Evolutionary conservation across 2,797 vertebrate species (phyloP).

Genomic region (Pangasius macronema): DNA sequence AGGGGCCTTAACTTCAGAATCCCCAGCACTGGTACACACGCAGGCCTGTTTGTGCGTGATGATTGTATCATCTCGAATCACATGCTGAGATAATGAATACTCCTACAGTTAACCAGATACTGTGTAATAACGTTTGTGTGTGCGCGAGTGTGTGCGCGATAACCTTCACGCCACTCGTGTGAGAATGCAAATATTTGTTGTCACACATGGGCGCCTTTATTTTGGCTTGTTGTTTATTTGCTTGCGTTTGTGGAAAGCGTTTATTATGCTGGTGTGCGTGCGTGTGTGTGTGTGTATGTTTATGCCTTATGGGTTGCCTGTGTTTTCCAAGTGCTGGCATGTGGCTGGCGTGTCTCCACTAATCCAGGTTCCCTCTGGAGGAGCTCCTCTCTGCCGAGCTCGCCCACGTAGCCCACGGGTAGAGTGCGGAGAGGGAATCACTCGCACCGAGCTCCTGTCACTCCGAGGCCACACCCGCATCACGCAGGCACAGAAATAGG

Average conservation of each 20-base stretch:
- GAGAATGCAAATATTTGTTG: constrained; percentile 2
- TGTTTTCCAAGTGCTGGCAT: constrained; percentile 70
- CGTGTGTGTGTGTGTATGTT: not conserved
- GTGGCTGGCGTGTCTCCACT: constrained; percentile 68
- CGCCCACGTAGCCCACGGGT: constrained; percentile 59
- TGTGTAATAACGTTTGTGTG: not conserved
- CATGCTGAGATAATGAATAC: not conserved
- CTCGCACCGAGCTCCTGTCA: constrained; percentile 32
- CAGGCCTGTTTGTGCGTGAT: not conserved
- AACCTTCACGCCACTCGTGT: not conserved
- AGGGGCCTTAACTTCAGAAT: not conserved
- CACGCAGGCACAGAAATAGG: constrained; percentile 63
- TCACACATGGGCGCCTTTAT: constrained; percentile 7
- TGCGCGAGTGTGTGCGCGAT: not conserved
- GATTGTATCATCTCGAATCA: not conserved
- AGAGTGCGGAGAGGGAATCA: constrained; percentile 38
- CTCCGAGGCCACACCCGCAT: constrained; percentile 42
- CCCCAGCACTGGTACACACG: not conserved
- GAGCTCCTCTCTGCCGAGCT: constrained; percentile 61
- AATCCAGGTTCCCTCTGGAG: constrained; percentile 70
- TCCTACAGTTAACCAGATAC: not conserved
- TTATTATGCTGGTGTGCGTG: not conserved
- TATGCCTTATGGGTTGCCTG: constrained; percentile 25
- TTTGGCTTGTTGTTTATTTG: not conserved
- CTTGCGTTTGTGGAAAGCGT: not conserved